A percentile compares a stretch with the other conserved stretches of the same genome.
These are phyloP conservation scores for Morphnarchus princeps DNA, from an alignment of 2,113 vertebrate genomes.

Conservation along the genomic window DNA sequence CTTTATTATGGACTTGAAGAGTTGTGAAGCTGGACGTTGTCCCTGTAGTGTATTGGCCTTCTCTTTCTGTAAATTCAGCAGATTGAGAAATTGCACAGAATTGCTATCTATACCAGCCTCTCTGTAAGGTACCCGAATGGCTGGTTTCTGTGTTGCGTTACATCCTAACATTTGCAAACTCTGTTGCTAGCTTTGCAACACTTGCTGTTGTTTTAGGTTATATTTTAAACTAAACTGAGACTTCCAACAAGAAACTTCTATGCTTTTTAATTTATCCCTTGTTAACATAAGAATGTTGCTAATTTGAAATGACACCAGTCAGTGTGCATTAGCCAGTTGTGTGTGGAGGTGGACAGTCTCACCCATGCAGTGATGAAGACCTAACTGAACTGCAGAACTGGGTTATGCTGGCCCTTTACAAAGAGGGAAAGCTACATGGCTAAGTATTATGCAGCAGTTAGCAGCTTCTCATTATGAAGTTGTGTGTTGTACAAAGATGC, in stretches of 20 bases:
- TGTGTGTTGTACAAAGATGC: background rate
- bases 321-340: background rate
- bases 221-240: background rate
- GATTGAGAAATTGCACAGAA: background rate
- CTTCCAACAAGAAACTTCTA: background rate
- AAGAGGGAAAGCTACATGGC: background rate
- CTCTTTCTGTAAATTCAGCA: background rate
- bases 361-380: background rate
- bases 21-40: background rate
- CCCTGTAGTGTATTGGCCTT: background rate
- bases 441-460: background rate
- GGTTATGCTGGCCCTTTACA: background rate
- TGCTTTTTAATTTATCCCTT: background rate
- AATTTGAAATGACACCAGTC: background rate
- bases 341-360: background rate
- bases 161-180: background rate
- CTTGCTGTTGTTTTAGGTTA: background rate
- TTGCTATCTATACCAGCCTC: background rate
- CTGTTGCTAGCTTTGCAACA: background rate
- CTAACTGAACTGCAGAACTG: background rate
- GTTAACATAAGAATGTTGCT: background rate
- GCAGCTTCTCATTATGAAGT: background rate
- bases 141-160: background rate
- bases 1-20: background rate
- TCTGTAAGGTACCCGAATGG: background rate